Evolutionary conservation across 1,140 invertebrate genomes (phyloP).

Genomic region (Ladona fulva): DNA sequence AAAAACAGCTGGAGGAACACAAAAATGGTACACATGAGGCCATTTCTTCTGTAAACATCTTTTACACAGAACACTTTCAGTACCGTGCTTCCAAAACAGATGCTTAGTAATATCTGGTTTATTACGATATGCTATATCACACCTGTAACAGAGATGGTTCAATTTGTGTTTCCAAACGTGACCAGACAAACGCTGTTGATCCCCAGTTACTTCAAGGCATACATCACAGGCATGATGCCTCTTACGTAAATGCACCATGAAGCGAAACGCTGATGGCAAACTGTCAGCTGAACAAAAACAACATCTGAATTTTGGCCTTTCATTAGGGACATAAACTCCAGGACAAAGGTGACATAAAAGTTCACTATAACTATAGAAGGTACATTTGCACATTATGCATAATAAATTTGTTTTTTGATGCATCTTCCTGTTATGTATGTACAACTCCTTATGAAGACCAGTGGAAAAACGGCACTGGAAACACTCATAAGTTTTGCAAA

Average conservation of each 20-base stretch:
- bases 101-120: slow-evolving; percentile 79
- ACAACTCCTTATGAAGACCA: slow-evolving; percentile 66
- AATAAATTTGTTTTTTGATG: slow-evolving; percentile 68
- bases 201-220: slow-evolving; percentile 66
- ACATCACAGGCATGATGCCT: slow-evolving; percentile 75
- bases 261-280: slow-evolving; percentile 69
- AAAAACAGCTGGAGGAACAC: slow-evolving; percentile 64
- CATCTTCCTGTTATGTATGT: slow-evolving; percentile 72
- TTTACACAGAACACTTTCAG: slow-evolving; percentile 74
- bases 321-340: slow-evolving; percentile 52
- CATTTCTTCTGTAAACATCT: slow-evolving; percentile 78
- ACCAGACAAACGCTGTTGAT: slow-evolving; percentile 65
- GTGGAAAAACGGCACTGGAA: slow-evolving; percentile 72
- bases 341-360: slow-evolving; percentile 74
- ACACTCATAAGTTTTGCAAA: slow-evolving; percentile 60
- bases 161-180: slow-evolving; percentile 85
- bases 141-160: slow-evolving; percentile 73
- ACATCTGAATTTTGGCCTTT: slow-evolving; percentile 45
- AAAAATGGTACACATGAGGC: slow-evolving; percentile 85
- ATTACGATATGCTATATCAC: slow-evolving; percentile 73
- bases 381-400: slow-evolving; percentile 76
- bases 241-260: slow-evolving; percentile 77
- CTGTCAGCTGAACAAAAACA: slow-evolving; percentile 61
- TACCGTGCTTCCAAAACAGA: slow-evolving; percentile 84
- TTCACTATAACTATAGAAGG: slow-evolving; percentile 77